Base-by-base conservation (phyloP, 2,888 invertebrate genomes). In the Trissoscelio sp. region DNA sequence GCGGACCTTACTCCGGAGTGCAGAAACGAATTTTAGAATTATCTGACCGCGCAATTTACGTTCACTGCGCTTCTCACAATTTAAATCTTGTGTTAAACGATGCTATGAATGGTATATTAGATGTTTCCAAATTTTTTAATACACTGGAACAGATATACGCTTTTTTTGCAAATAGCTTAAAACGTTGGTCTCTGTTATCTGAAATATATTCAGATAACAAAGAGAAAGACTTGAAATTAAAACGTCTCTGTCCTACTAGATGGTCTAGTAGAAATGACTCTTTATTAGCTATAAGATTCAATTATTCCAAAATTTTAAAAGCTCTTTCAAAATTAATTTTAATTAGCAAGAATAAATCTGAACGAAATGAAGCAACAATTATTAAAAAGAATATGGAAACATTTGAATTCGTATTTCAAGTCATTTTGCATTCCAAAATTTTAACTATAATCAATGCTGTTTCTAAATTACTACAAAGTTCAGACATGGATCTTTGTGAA, bases 231-330 rank as follows among this genome's bases (percentile, higher is more conserved):
- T 69, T 69, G 22, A 86, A 83, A 57, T 72, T 87, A 66, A 88
- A 87, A 20, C 58, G 58, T 37, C 39, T 58, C 20, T 58, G 58
- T 87, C 86, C 87, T 39, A 87, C 87, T 78, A 85, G 87, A 80
- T 88, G 87, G 86, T 84, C 86, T 51, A 80, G 84, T 44, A 85
- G 86, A 74, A 62, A 84, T 18, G 81, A 83, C 72, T 67, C 85
- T 34, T 81, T 87, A 82, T 60, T 70, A 70, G 85, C 85, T 79
- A 74, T n/a, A n/a, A n/a, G n/a, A n/a, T n/a, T n/a, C n/a, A n/a
- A n/a, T n/a, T n/a, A n/a, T n/a, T n/a, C n/a, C n/a, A n/a, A n/a
- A n/a, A n/a, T n/a, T n/a, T n/a, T n/a, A n/a, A n/a, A n/a, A n/a
- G n/a, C n/a, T n/a, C n/a, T n/a, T n/a, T n/a, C n/a, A n/a, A n/a